These are phyloP conservation scores for Ruditapes philippinarum DNA, from an alignment of 1,140 invertebrate species.

Conservation along the genomic window DNA sequence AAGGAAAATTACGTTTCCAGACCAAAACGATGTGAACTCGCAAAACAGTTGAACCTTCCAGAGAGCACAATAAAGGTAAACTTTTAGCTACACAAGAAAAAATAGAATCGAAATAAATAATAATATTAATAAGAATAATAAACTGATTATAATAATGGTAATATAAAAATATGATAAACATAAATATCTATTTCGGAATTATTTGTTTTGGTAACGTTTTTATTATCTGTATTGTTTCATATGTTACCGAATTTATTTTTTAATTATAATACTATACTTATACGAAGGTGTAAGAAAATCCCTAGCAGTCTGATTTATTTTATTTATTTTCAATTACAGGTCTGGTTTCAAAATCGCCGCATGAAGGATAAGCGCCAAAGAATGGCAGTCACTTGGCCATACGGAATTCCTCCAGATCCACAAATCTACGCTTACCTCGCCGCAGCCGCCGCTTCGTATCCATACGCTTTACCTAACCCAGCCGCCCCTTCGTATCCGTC, in stretches of 20 bases:
- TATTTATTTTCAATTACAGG: conserved; percentile 90
- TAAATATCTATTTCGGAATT: no score
- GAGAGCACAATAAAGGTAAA: conserved; percentile 99
- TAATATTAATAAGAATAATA: no score
- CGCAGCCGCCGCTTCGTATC: conserved; percentile 92
- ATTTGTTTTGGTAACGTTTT: no score
- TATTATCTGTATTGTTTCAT: no score
- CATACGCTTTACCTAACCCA: conserved; percentile 84
- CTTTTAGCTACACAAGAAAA: no score
- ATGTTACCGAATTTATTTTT: no score
- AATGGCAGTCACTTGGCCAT: conserved; percentile 97
- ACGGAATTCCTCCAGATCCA: conserved; percentile 92
- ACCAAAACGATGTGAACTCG: conserved; percentile 97
- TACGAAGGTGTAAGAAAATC: no score
- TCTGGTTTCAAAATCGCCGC: conserved; percentile 99
- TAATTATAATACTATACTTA: no score
- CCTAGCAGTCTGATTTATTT: no score
- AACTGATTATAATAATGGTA: no score
- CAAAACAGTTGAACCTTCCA: conserved; percentile 96
- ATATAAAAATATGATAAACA: no score
- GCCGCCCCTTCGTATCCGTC: conserved; percentile 69
- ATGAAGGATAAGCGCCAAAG: conserved; percentile 99
- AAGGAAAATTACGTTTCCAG: conserved; percentile 99
- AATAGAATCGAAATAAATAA: no score
- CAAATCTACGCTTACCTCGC: conserved; percentile 96